Conservation (phyloP, 2,797 vertebrate genomes). For the Scyliorhinus canicula region DNA sequence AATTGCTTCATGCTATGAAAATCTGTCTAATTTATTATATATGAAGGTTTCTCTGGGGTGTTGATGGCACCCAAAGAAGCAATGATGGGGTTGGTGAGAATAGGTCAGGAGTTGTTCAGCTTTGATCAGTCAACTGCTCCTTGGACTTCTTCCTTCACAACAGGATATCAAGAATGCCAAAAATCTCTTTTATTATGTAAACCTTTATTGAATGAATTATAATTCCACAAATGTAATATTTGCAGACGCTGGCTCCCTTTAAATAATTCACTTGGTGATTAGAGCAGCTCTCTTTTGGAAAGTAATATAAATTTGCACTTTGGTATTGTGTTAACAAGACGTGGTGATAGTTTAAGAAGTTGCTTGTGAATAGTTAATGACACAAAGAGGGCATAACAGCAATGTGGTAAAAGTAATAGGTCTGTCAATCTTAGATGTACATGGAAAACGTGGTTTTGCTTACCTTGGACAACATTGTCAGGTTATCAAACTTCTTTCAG, state of each 20-base stretch:
- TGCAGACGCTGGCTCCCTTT: neutral
- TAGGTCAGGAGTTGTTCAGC: neutral
- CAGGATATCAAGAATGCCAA: neutral
- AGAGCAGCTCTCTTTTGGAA: neutral
- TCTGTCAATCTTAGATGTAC: neutral
- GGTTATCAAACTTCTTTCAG: neutral
- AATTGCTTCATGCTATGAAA: neutral
- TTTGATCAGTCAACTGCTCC: neutral
- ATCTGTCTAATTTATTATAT: neutral
- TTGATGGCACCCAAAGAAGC: neutral
- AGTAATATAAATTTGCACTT: neutral
- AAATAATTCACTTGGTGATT: neutral
- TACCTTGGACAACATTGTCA: neutral
- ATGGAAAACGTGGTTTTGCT: too few species aligned
- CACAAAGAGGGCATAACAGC: neutral
- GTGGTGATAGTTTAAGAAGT: neutral
- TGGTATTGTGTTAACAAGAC: neutral
- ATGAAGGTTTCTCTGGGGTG: neutral
- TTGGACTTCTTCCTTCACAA: neutral
- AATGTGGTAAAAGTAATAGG: neutral
- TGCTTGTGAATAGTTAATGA: constrained; percentile 5
- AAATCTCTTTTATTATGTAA: neutral
- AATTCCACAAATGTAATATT: neutral
- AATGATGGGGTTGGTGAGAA: neutral
- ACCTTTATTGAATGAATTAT: neutral